Conservation (phyloP, 2,113 vertebrate species). For the Callaeas wilsoni region DNA sequence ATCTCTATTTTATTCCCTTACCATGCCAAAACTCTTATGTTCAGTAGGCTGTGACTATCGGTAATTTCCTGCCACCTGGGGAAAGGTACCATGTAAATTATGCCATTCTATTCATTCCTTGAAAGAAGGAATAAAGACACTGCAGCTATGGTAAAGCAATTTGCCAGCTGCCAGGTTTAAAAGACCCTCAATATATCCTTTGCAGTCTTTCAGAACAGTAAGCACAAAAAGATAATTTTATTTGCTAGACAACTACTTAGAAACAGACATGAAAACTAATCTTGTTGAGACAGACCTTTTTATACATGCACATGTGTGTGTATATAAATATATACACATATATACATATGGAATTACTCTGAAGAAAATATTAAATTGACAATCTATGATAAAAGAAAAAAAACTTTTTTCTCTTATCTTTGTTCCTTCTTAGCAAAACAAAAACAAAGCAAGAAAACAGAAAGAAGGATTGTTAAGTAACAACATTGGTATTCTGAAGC, state of each 20-base stretch:
- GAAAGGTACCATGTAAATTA: not conserved
- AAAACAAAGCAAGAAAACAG: not conserved
- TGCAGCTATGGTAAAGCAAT: not conserved
- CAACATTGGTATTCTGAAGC: not conserved
- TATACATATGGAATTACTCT: not conserved
- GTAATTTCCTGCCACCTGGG: slow-evolving; percentile 3
- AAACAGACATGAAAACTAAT: not conserved
- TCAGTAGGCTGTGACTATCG: not conserved
- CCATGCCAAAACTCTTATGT: not conserved
- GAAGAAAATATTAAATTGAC: not conserved
- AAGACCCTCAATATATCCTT: not conserved
- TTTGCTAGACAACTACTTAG: slow-evolving; percentile 20
- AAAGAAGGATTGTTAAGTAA: not conserved
- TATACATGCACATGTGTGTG: not conserved
- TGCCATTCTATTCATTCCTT: not conserved
- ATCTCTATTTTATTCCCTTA: not conserved
- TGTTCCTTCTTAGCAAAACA: not conserved
- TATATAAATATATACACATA: not conserved
- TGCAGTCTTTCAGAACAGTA: slow-evolving; percentile 20
- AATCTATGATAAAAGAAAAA: not conserved
- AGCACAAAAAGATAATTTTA: slow-evolving; percentile 14
- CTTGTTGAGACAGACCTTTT: not conserved
- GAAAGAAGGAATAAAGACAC: slow-evolving; percentile 25
- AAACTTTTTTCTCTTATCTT: not conserved
- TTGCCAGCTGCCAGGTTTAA: slow-evolving; percentile 20